phyloP scores from a whole-genome alignment of 2,113 vertebrate species.

The Piprites chloris region DNA sequence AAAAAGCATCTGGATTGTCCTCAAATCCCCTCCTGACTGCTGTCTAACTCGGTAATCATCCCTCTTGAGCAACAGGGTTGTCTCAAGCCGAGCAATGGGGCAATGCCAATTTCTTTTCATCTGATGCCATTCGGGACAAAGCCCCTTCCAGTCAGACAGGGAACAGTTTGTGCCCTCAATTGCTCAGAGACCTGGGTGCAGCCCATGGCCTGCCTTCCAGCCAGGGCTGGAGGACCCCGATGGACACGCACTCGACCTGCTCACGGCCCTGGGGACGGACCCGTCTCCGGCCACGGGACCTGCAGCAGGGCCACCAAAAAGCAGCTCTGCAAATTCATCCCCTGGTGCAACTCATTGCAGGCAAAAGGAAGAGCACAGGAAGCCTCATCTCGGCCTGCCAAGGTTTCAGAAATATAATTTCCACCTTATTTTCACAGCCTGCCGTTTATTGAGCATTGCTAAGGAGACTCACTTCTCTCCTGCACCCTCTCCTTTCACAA shows the following conservation, averaged over 20 bases:
- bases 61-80: background rate
- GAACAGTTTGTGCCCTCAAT: accelerated
- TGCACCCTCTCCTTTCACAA: background rate
- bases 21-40: constrained; percentile 38
- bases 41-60: background rate
- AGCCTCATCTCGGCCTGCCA: background rate
- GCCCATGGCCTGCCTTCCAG: background rate
- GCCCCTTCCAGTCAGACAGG: background rate
- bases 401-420: background rate
- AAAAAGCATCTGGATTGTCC: constrained; percentile 50
- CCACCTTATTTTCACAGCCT: background rate
- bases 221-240: accelerated
- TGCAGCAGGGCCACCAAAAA: background rate
- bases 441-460: background rate
- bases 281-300: accelerated
- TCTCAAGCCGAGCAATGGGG: background rate
- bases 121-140: background rate
- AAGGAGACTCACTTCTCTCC: background rate
- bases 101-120: background rate
- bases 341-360: background rate
- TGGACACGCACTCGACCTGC: accelerated
- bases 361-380: background rate
- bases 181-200: background rate
- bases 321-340: background rate
- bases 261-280: background rate